Evolutionary conservation across 2,113 vertebrate species (phyloP).

Genomic region (Tyrannus savana): DNA sequence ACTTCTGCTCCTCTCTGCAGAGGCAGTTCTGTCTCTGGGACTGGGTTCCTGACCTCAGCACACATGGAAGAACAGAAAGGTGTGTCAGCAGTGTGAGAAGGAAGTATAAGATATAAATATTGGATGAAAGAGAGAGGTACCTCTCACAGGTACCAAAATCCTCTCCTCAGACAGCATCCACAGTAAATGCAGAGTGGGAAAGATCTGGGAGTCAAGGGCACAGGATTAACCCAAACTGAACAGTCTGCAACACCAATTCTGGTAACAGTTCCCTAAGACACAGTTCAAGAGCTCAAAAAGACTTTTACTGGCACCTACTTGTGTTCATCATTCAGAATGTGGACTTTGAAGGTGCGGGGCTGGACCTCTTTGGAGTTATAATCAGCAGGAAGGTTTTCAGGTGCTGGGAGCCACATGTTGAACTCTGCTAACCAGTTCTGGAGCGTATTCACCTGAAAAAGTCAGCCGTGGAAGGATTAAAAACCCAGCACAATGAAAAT

Average conservation of each 20-base stretch:
- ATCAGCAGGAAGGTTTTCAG: slow-evolving; percentile 85
- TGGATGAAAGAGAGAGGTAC: not conserved
- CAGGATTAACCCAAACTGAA: not conserved
- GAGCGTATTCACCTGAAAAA: slow-evolving; percentile 92
- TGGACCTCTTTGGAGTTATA: slow-evolving; percentile 81
- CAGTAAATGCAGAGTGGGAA: not conserved
- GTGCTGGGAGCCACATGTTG: slow-evolving; percentile 94
- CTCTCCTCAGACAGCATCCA: not conserved
- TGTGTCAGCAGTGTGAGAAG: not conserved
- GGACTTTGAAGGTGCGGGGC: slow-evolving; percentile 90
- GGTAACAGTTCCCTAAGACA: not conserved
- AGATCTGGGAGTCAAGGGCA: not conserved
- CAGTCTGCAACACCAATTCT: not conserved
- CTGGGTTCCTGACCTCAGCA: not conserved
- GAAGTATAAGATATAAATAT: not conserved
- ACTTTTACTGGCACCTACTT: slow-evolving; percentile 81
- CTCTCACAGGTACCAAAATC: not conserved
- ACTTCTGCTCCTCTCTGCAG: not conserved
- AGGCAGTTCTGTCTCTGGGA: not conserved
- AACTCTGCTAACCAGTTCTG: slow-evolving; percentile 98
- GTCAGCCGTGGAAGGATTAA: slow-evolving; percentile 6
- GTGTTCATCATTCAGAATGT: slow-evolving; percentile 96
- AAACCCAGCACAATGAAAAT: not conserved
- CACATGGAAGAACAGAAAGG: not conserved
- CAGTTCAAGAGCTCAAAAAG: not conserved